These are phyloP conservation scores for Acleris laterana DNA, from an alignment of 2,888 invertebrate genomes.

Conservation along the genomic window DNA sequence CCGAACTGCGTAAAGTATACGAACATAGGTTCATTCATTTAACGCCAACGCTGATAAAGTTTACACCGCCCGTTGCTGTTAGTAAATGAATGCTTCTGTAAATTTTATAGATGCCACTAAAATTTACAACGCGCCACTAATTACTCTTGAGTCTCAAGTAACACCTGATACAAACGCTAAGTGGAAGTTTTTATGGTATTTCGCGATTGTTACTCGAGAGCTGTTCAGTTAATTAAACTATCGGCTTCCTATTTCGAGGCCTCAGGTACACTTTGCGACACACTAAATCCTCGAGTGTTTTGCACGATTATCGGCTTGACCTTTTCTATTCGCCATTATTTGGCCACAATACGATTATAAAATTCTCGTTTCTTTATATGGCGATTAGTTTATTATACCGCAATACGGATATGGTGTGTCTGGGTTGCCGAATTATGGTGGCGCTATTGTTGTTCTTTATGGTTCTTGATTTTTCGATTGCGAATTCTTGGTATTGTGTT, in stretches of 20 bases:
- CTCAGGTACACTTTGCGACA: constrained; percentile 44
- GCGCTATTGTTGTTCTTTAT: constrained; percentile 35
- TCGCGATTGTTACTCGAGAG: constrained; percentile 47
- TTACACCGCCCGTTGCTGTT: constrained; percentile 15
- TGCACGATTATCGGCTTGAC: constrained; percentile 43
- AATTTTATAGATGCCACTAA: constrained; percentile 28
- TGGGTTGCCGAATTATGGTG: constrained; percentile 40
- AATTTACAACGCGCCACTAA: constrained; percentile 23
- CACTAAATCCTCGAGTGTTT: constrained; percentile 49
- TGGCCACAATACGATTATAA: constrained; percentile 21
- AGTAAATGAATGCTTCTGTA: constrained; percentile 19
- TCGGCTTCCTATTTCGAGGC: constrained; percentile 47
- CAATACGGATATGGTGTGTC: constrained; percentile 35
- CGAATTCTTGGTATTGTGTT: constrained; percentile 49
- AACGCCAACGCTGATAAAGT: constrained; percentile 16
- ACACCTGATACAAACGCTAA: constrained; percentile 18
- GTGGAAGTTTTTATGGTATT: constrained; percentile 19
- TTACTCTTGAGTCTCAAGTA: constrained; percentile 15
- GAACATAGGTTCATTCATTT: constrained; percentile 23
- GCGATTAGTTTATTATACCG: constrained; percentile 37
- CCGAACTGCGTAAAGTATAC: constrained; percentile 21
- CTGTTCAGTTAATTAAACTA: constrained; percentile 54
- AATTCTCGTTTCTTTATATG: constrained; percentile 40
- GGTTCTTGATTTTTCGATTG: constrained; percentile 52
- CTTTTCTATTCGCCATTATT: constrained; percentile 31